Evolutionary conservation across 2,888 invertebrate genomes (phyloP), one percentile per base, ranked within the genome.

Genomic region (Cepaea hortensis): DNA sequence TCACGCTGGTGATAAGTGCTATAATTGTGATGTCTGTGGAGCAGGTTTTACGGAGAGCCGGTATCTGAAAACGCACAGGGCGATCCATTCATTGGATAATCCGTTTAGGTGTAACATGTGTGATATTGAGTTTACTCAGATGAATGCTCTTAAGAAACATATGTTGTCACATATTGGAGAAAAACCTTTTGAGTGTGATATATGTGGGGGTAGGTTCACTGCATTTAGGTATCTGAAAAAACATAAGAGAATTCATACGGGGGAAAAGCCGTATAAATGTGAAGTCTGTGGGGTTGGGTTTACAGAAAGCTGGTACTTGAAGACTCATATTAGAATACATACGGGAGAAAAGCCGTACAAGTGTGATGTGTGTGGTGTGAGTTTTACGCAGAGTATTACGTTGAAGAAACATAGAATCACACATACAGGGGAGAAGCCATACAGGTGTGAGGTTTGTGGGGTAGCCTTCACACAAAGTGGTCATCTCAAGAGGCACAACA

Each of bases 231-330:
- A 77, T 9, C 55, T 77, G n/a, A 55, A n/a, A 3, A 77, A 61
- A 7, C 77, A 77, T 7, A 55, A 77, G 3, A 77, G 77, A n/a
- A 77, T 77, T 9, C 77, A 77, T 77, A 61, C 77, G 7, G 77
- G 77, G 3, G 77, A 77, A n/a, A 77, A 77, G 55, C 77, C 77
- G 50, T 77, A 77, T 20, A 77, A 77, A n/a, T 77, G 77, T 77
- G 55, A 77, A 9, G 55, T 55, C 3, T 77, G 77, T 77, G 77
- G 61, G 5, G 77, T 61, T n/a, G 77, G 61, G n/a, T 77, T 77
- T 55, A 55, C 61, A 1, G 61, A 61, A n/a, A 77, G 23, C n/a
- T 55, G 61, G 20, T n/a, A 77, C 11, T n/a, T 77, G 9, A 55
- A 55, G 9, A 77, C n/a, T 3, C 77, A 77, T 13, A 55, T n/a